Conservation (phyloP, 2,113 vertebrate genomes). For the Calypte anna region DNA sequence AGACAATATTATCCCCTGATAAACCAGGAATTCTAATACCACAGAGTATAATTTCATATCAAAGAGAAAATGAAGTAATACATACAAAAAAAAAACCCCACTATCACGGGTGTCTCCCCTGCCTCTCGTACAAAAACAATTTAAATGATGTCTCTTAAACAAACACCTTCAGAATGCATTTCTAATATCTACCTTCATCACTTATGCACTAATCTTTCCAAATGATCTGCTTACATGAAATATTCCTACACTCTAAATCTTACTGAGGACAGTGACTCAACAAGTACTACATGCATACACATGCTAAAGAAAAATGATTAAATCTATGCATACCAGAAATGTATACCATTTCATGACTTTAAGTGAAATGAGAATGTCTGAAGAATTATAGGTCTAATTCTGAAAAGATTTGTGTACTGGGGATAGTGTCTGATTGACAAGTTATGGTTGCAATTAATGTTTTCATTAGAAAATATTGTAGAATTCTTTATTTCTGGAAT, state of each 20-base stretch:
- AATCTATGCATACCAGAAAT: neutral
- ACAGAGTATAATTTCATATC: neutral
- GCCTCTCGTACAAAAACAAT: neutral
- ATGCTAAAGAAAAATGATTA: neutral
- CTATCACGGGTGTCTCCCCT: fast-evolving
- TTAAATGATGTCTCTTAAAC: neutral
- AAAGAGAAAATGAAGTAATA: neutral
- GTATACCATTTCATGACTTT: neutral
- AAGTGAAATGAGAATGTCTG: neutral
- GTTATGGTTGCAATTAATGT: neutral
- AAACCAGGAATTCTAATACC: neutral
- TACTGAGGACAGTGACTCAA: neutral
- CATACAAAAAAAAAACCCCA: neutral
- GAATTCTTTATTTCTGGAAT: no score
- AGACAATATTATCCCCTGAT: neutral
- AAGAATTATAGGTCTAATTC: neutral
- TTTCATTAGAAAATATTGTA: neutral
- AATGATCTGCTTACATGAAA: neutral
- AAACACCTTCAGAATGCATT: neutral
- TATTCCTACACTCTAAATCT: neutral
- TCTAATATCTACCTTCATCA: neutral
- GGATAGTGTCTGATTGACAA: neutral
- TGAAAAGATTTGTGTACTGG: neutral
- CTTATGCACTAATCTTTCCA: neutral
- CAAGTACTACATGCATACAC: neutral